phyloP scores from a whole-genome alignment of 2,113 vertebrate species.

The Odocoileus hemionus region DNA sequence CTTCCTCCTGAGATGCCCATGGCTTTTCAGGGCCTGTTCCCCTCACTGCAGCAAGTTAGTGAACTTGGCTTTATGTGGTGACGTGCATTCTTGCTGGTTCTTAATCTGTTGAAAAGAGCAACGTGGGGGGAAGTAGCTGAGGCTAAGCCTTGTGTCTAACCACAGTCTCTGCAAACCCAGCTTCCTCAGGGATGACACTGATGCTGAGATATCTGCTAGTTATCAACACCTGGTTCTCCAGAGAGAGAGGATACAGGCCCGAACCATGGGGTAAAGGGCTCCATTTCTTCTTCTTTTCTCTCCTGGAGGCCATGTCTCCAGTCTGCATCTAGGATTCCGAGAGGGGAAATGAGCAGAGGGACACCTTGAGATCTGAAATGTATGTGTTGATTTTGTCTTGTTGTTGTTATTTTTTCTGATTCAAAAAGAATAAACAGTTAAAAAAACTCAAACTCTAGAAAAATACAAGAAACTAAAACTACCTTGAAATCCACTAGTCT shows the following conservation, averaged over 20 bases:
- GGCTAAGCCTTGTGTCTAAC: background rate
- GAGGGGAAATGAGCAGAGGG: background rate
- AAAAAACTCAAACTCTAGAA: background rate
- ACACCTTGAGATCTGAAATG: background rate
- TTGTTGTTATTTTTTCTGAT: background rate
- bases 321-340: background rate
- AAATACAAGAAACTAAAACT: background rate
- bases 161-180: background rate
- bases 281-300: background rate
- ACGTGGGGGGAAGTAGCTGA: background rate
- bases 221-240: background rate
- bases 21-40: background rate
- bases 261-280: background rate
- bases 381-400: background rate
- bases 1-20: background rate
- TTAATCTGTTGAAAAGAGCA: background rate
- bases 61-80: background rate
- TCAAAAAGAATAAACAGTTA: background rate
- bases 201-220: background rate
- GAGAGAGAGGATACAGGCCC: background rate
- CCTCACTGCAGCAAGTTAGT: background rate
- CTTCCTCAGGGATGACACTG: background rate
- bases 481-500: background rate
- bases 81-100: background rate
- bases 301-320: background rate